Conservation (phyloP, 2,888 invertebrate species). For the Drosophila helvetica region DNA sequence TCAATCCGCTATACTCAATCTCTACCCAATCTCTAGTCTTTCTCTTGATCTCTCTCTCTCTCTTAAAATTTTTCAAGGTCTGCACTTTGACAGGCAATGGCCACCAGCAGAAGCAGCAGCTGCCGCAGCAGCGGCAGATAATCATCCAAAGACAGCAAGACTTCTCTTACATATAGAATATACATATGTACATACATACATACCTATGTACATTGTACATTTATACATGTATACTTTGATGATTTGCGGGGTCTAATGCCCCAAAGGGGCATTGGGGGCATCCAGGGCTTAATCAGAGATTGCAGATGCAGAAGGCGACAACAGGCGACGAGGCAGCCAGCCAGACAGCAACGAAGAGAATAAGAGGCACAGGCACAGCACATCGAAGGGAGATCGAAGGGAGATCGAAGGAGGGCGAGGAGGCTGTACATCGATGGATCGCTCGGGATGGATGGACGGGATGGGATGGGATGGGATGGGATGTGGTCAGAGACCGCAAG, state of each 20-base stretch:
- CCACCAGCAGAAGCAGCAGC: conserved; percentile 14
- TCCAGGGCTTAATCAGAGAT: conserved; percentile 50
- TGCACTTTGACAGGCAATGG: conserved; percentile 45
- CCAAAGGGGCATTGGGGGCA: conserved; percentile 30
- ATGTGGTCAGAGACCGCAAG: conserved; percentile 9
- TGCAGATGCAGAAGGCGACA: conserved; percentile 48
- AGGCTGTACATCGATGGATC: conserved; percentile 34
- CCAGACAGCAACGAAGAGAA: conserved; percentile 15
- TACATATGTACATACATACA: not conserved
- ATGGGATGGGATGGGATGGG: conserved; percentile 22
- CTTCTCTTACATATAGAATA: conserved; percentile 4
- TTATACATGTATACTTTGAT: conserved; percentile 20
- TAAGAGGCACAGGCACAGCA: not conserved
- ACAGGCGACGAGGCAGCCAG: conserved; percentile 23
- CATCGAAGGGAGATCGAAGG: no score
- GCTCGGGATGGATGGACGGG: conserved; percentile 34
- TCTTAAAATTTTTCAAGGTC: conserved; percentile 42
- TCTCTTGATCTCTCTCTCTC: not conserved
- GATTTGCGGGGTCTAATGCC: conserved; percentile 51
- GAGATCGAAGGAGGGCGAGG: not conserved
- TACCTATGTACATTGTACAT: not conserved
- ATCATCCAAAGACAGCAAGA: conserved; percentile 23
- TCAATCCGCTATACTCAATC: conserved; percentile 15
- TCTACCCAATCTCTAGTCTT: conserved; percentile 4
- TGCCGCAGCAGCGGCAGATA: conserved; percentile 15